Percentiles rank a stretch among this genome's conserved stretches.
Evolutionary conservation across 2,113 vertebrate species (phyloP).

Genomic region (Smithornis capensis): DNA sequence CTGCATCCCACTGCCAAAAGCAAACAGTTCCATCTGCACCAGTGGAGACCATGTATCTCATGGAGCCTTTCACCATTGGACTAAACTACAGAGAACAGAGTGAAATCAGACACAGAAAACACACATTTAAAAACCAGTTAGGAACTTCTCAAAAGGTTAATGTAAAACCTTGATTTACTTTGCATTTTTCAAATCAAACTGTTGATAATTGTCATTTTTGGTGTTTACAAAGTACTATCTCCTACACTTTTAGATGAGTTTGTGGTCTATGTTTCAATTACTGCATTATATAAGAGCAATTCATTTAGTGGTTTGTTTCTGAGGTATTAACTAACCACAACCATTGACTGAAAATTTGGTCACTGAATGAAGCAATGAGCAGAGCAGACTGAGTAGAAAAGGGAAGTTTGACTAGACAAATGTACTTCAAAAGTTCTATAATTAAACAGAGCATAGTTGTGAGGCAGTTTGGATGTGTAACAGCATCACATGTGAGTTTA

Average conservation of each 20-base stretch:
- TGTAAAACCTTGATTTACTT: background rate
- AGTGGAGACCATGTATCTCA: conserved; percentile 94
- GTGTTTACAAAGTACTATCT: background rate
- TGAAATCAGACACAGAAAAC: background rate
- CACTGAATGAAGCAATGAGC: background rate
- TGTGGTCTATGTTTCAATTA: background rate
- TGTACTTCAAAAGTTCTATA: background rate
- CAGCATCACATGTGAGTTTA: background rate
- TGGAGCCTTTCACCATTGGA: conserved; percentile 90
- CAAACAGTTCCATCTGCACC: conserved; percentile 96
- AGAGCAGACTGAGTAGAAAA: background rate
- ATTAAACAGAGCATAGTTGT: background rate
- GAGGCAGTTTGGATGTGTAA: background rate
- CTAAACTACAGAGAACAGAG: conserved; percentile 82
- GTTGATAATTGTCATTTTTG: background rate
- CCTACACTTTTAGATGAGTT: background rate
- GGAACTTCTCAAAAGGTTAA: background rate
- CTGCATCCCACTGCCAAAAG: conserved; percentile 96
- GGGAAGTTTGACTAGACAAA: background rate
- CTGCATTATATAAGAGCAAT: background rate
- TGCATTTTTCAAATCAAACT: background rate
- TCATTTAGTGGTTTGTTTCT: background rate
- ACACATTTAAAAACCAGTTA: background rate
- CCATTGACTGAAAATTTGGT: background rate
- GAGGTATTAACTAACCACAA: background rate